Percentiles rank a stretch among this genome's conserved stretches.
Conservation (phyloP, 2,888 invertebrate species). For the Malachius bipustulatus region DNA sequence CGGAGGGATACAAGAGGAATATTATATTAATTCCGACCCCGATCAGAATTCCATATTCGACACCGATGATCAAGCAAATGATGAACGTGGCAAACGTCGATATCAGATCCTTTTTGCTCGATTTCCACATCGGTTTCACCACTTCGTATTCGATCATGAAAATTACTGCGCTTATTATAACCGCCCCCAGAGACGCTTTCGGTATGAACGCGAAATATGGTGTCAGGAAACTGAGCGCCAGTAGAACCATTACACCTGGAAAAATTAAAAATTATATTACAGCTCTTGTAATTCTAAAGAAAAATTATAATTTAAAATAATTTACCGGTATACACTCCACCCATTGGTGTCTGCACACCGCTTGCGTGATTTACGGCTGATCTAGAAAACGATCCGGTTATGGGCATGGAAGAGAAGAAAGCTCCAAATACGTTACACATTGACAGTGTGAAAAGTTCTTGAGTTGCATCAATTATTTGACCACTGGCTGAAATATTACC, state of each 20-base stretch:
- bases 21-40: slow-evolving; percentile 71
- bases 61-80: slow-evolving; percentile 67
- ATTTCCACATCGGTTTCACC: slow-evolving; percentile 75
- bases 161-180: slow-evolving; percentile 89
- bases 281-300: not conserved
- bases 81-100: slow-evolving; percentile 77
- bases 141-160: slow-evolving; percentile 91
- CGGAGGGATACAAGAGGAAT: slow-evolving; percentile 68
- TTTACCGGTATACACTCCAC: slow-evolving; percentile 69
- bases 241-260: slow-evolving; percentile 63
- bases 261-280: slow-evolving; percentile 54
- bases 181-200: slow-evolving; percentile 79
- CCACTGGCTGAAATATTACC: slow-evolving; percentile 50
- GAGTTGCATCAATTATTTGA: slow-evolving; percentile 74
- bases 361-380: slow-evolving; percentile 94
- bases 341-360: slow-evolving; percentile 80
- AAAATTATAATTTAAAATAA: not conserved
- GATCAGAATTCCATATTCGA: slow-evolving; percentile 74
- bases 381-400: slow-evolving; percentile 79
- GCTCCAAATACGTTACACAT: slow-evolving; percentile 77
- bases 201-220: slow-evolving; percentile 85
- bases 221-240: slow-evolving; percentile 75
- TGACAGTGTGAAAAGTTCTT: slow-evolving; percentile 78
- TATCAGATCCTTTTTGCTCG: slow-evolving; percentile 65
- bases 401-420: slow-evolving; percentile 82